Percentiles rank a stretch among this genome's conserved stretches.
phyloP scores from a whole-genome alignment of 1,140 invertebrate species.

The Ctenoplectra terminalis region DNA sequence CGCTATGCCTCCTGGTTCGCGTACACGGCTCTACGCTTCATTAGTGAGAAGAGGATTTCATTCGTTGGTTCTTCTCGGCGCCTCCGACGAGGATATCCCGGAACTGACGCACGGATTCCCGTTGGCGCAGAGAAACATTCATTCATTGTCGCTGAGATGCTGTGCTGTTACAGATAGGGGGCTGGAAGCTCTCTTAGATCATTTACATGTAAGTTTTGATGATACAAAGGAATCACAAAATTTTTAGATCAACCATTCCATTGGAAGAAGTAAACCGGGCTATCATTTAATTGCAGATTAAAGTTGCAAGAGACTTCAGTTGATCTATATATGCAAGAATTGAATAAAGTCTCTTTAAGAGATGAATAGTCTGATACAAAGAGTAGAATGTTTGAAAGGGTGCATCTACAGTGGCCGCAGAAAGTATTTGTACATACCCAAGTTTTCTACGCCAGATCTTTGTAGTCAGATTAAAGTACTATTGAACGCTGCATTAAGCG shows the following conservation, averaged over 20 bases:
- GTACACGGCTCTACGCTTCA: constrained; percentile 90
- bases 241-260: not conserved
- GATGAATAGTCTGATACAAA: too few species aligned
- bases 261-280: not conserved
- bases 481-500: too few species aligned
- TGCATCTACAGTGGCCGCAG: too few species aligned
- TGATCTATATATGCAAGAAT: not conserved
- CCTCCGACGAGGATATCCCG: constrained; percentile 93
- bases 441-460: too few species aligned
- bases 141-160: constrained; percentile 91
- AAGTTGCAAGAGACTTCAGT: not conserved
- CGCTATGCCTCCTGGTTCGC: constrained; percentile 85
- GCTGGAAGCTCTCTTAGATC: constrained; percentile 92
- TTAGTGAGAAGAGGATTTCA: constrained; percentile 93
- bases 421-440: too few species aligned
- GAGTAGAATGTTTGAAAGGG: too few species aligned
- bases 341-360: too few species aligned
- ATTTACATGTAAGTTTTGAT: constrained; percentile 87
- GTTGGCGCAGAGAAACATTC: constrained; percentile 91
- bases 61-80: constrained; percentile 91
- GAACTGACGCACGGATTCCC: constrained; percentile 94
- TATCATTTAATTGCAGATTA: not conserved
- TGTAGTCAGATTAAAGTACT: too few species aligned
- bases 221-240: not conserved
- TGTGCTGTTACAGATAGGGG: constrained; percentile 95